Conservation (phyloP, 2,113 vertebrate genomes). For the Pygathrix nemaeus region DNA sequence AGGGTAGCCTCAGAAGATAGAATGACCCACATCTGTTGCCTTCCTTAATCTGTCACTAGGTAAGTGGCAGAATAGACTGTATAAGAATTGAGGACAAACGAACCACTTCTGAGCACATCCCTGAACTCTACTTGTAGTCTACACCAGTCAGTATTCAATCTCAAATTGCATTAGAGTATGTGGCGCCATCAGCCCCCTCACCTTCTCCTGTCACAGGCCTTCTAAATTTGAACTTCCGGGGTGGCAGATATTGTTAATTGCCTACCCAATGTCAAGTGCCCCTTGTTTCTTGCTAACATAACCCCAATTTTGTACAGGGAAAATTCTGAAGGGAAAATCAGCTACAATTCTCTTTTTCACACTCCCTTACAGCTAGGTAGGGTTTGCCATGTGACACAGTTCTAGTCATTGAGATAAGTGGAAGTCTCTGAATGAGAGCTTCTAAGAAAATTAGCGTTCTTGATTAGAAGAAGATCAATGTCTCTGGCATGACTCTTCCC, state of each 20-base stretch:
- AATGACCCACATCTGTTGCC: background rate
- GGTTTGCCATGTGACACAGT: background rate
- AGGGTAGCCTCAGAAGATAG: background rate
- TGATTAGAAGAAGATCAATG: background rate
- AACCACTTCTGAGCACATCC: background rate
- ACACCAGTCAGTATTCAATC: background rate
- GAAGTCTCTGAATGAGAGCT: background rate
- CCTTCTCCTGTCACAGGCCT: background rate
- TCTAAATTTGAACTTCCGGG: background rate
- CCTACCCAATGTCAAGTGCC: background rate
- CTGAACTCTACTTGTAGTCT: background rate
- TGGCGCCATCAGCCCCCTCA: background rate
- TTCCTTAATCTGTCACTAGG: background rate
- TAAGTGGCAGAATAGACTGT: background rate
- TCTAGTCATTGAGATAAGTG: background rate
- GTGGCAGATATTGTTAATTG: background rate
- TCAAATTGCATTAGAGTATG: background rate
- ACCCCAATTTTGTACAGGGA: background rate
- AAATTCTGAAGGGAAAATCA: background rate
- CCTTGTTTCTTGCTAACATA: background rate
- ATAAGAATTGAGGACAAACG: background rate
- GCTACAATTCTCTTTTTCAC: background rate
- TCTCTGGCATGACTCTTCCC: background rate
- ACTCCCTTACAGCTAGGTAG: background rate
- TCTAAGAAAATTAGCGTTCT: background rate